These are phyloP conservation scores for Synergus laeviventris DNA, from an alignment of 2,888 invertebrate species.

Conservation along the genomic window DNA sequence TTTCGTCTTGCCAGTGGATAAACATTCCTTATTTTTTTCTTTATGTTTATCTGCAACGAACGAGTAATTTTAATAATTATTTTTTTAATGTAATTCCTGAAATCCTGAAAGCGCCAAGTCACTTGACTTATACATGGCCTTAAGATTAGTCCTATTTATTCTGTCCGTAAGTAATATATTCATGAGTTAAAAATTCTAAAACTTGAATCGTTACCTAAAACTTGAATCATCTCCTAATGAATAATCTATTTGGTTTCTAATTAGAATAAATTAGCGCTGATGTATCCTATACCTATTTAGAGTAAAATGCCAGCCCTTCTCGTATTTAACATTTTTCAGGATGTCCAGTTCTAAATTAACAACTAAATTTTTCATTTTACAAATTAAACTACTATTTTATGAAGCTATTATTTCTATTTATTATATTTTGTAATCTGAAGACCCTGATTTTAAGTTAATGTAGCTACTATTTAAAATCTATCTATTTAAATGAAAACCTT, in stretches of 20 bases:
- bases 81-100: too few relatives aligned
- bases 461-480: not conserved
- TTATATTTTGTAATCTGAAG: not conserved
- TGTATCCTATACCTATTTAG: constrained; percentile 55
- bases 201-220: not conserved
- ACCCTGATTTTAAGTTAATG: not conserved
- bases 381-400: not conserved
- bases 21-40: too few relatives aligned
- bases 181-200: not conserved
- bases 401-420: not conserved
- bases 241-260: constrained; percentile 53
- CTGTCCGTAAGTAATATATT: too few relatives aligned
- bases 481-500: not conserved
- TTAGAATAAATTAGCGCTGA: constrained; percentile 53
- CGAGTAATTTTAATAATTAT: too few relatives aligned
- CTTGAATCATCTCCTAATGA: not conserved
- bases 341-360: not conserved
- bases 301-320: constrained; percentile 4
- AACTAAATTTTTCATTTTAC: not conserved
- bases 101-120: too few relatives aligned
- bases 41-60: too few relatives aligned
- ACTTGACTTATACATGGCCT: too few relatives aligned
- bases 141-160: too few relatives aligned
- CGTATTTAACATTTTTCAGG: not conserved
- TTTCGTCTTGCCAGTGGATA: too few relatives aligned